Percentiles rank a stretch among this genome's conserved stretches.
These are phyloP conservation scores for Paratrypauchen microcephalus DNA, from an alignment of 2,797 vertebrate genomes.

Conservation along the genomic window DNA sequence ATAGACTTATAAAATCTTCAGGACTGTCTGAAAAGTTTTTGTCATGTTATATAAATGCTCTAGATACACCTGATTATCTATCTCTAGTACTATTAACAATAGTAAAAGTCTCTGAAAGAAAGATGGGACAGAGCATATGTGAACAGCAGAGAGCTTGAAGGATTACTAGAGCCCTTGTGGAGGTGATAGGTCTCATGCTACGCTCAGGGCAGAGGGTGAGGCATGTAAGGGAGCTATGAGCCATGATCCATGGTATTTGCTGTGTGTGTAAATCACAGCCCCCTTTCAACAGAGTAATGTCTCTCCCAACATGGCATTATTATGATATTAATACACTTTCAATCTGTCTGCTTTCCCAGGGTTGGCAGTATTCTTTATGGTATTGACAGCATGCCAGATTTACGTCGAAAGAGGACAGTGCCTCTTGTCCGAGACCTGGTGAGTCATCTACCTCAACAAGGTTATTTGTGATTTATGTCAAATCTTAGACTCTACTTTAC, in stretches of 20 bases:
- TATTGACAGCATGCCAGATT: conserved; percentile 99
- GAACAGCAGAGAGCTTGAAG: conserved; percentile 9
- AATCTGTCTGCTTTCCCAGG: conserved; percentile 83
- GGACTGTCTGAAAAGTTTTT: neutral
- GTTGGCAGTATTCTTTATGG: conserved; percentile 91
- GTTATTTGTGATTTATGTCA: conserved; percentile 73
- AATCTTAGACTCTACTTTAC: conserved; percentile 48
- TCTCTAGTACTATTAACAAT: neutral
- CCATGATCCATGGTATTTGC: conserved; percentile 61
- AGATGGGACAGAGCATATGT: neutral
- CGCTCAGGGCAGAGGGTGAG: conserved; percentile 32
- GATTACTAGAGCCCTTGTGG: conserved; percentile 22
- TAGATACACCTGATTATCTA: neutral
- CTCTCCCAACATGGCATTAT: conserved; percentile 72
- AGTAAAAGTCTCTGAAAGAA: conserved; percentile 8
- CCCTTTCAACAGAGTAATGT: conserved; percentile 66
- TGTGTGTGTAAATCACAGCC: conserved; percentile 72
- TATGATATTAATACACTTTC: conserved; percentile 83
- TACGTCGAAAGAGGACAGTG: conserved; percentile 93
- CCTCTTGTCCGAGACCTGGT: conserved; percentile 97
- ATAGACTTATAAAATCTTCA: conserved; percentile 4
- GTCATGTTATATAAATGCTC: neutral
- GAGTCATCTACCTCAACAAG: conserved; percentile 77
- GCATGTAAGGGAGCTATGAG: conserved; percentile 49
- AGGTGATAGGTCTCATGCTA: conserved; percentile 25